Percentiles rank a stretch among this genome's conserved stretches.
These are phyloP conservation scores for Avahi laniger DNA, from an alignment of 2,797 vertebrate genomes.

Conservation along the genomic window DNA sequence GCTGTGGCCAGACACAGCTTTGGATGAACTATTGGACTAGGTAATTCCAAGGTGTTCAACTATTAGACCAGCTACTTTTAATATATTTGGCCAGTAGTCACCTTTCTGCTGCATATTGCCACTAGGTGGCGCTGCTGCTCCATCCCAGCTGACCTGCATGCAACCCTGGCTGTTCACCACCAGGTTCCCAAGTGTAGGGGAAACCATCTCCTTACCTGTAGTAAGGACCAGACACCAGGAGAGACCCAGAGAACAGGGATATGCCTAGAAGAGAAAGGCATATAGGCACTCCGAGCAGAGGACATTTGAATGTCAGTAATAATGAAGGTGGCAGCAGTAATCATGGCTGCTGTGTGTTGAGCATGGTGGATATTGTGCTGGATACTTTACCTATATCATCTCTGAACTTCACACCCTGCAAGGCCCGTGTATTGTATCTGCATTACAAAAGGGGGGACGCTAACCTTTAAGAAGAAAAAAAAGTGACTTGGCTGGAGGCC, in stretches of 20 bases:
- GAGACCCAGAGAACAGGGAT: neutral
- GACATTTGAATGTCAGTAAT: neutral
- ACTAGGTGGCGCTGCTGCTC: constrained; percentile 57
- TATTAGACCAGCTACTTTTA: neutral
- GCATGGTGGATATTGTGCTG: neutral
- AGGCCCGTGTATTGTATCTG: neutral
- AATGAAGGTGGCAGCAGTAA: neutral
- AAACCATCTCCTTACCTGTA: neutral
- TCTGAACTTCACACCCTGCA: neutral
- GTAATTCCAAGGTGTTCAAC: neutral
- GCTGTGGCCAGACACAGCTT: neutral
- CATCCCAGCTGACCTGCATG: neutral
- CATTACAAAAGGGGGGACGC: neutral
- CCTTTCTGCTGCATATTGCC: neutral
- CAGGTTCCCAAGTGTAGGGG: neutral
- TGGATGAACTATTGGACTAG: neutral
- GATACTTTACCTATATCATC: neutral
- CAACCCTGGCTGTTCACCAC: neutral
- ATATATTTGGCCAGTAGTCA: neutral
- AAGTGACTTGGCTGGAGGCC: neutral
- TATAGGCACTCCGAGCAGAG: neutral
- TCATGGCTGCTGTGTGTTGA: neutral
- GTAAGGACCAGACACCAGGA: neutral
- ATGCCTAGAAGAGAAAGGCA: neutral
- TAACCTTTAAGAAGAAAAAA: neutral